Conservation (phyloP, 1,140 invertebrate genomes). For the Schmidtea mediterranea region DNA sequence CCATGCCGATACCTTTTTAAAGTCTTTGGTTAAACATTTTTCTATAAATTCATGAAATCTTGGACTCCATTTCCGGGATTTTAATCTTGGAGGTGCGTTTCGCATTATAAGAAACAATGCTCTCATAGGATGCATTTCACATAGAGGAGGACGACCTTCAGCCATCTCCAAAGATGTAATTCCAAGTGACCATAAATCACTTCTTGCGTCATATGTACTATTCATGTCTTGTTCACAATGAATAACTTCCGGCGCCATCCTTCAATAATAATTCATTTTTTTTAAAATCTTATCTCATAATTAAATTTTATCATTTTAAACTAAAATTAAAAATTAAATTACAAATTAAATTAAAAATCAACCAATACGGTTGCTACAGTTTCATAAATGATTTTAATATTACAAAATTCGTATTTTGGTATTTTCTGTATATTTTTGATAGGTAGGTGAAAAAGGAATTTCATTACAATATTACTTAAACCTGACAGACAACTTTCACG, state of each 20-base stretch:
- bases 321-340: no score
- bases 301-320: no score
- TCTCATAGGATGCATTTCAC: slow-evolving; percentile 95
- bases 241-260: slow-evolving; percentile 60
- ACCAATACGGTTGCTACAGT: no score
- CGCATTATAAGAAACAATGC: slow-evolving; percentile 89
- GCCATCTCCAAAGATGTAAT: slow-evolving; percentile 99
- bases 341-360: no score
- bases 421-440: no score
- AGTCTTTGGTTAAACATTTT: slow-evolving; percentile 74
- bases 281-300: no score
- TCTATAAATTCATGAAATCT: slow-evolving; percentile 42
- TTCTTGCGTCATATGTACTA: slow-evolving; percentile 94
- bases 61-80: slow-evolving; percentile 20
- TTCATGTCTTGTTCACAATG: slow-evolving; percentile 98
- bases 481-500: no score
- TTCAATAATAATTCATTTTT: slow-evolving; percentile 33
- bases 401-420: no score
- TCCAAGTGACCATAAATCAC: slow-evolving; percentile 87
- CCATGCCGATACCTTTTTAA: neutral
- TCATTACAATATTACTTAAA: no score
- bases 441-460: no score
- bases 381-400: no score
- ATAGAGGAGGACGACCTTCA: slow-evolving; percentile 71
- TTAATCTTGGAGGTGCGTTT: slow-evolving; percentile 77